Evolutionary conservation across 2,113 vertebrate genomes (phyloP), one percentile per base, ranked within the genome.

Genomic region (Damaliscus lunatus): DNA sequence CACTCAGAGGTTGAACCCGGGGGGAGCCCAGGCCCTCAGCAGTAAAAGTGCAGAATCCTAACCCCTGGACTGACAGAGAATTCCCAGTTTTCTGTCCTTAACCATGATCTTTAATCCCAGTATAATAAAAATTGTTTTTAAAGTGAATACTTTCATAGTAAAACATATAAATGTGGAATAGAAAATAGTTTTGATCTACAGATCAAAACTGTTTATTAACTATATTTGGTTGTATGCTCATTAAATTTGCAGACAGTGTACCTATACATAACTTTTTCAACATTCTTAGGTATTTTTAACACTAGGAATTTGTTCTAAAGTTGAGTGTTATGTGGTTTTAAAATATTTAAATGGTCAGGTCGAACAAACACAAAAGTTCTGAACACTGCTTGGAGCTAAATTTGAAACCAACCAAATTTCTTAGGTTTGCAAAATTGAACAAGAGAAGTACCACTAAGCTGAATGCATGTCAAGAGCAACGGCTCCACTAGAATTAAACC

Each of bases 341-440:
- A 96, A 95, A 64, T 55, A 93, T 59, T 88, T 96, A 74, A 86
- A 80, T 62, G 17, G 31, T 86, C 16, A 62, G 12, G 77, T 97
- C 57, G 80, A 96, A 86, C 23, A 94, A 95, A 82, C 48, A 74
- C 27, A 93, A 91, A 60, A 90, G 36, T 91, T 94, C 25, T 77
- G 86, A 77, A 59, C 33, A 62, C 50, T 59, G 62, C 31, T 91
- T 95, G 83, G 13, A 89, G n/a, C 46, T 92, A 88, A 89, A 93
- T 71, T 97, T 3, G 10, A 96, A 95, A 89, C 90, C 90, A 87
- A 21, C 19, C n/a, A 78, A 86, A 94, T 52, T 80, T 96, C 84
- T 96, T 80, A 57, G 87, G 57, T 93, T 97, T 97, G 55, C 43
- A 80, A 90, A 98, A 62, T 2, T 93, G 87, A 83, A 87, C 16